phyloP scores from a whole-genome alignment of 1,140 invertebrate genomes.

The Phenacoccus solenopsis region DNA sequence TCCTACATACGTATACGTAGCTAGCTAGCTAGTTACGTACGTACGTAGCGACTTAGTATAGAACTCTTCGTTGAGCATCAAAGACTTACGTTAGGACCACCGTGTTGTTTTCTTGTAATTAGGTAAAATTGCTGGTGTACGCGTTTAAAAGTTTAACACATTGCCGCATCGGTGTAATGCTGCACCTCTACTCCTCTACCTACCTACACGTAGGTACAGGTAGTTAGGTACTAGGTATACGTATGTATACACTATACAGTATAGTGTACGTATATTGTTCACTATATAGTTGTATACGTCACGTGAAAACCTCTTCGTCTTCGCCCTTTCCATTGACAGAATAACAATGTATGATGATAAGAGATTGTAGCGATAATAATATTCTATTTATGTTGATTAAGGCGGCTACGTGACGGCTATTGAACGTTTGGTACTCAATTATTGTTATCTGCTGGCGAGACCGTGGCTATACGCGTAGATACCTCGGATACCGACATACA shows the following conservation, averaged over 20 bases:
- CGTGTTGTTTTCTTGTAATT: neutral
- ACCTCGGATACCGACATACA: neutral
- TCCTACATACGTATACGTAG: no score
- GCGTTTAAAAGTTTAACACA: no score
- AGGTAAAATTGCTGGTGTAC: neutral
- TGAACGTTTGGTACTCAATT: constrained; percentile 12
- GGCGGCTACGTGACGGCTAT: constrained; percentile 15
- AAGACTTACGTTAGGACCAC: no score
- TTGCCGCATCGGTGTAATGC: no score
- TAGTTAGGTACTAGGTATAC: no score
- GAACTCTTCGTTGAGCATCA: no score
- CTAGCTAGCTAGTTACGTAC: no score
- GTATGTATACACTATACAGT: no score
- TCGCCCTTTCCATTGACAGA: neutral
- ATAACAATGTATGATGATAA: constrained; percentile 17
- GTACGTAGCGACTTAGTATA: no score
- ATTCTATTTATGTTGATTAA: constrained; percentile 18
- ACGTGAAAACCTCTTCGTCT: neutral
- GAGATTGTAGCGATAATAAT: constrained; percentile 8
- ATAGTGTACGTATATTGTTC: no score
- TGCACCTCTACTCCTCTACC: no score
- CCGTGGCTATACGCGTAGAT: neutral
- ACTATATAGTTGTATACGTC: constrained; percentile 10
- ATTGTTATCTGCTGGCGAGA: constrained; percentile 4
- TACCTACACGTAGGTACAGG: no score